Conservation (phyloP, 2,888 invertebrate species). For the Caenorhabditis parvicauda region DNA sequence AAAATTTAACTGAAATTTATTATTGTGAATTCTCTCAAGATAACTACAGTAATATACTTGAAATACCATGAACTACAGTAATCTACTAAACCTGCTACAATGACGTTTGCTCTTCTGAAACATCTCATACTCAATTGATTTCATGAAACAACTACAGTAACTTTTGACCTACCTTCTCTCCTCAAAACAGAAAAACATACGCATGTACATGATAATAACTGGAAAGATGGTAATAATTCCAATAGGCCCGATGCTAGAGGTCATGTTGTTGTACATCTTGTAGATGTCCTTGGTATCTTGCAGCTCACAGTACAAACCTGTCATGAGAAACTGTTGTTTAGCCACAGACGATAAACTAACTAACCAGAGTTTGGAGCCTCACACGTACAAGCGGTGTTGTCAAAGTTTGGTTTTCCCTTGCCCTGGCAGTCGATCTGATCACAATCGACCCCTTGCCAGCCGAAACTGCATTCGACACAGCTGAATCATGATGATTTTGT, state of each 20-base stretch:
- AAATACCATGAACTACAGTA: too few relatives aligned
- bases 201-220: constrained; percentile 29
- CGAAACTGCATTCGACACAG: constrained; percentile 29
- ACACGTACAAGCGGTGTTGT: constrained; percentile 31
- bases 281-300: constrained; percentile 35
- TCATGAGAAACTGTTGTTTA: neutral
- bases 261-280: constrained; percentile 38
- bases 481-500: constrained; percentile 3
- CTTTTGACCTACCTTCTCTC: too few relatives aligned
- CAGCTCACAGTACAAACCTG: constrained; percentile 31
- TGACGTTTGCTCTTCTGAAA: too few relatives aligned
- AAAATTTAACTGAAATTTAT: neutral
- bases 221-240: constrained; percentile 39
- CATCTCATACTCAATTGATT: too few relatives aligned
- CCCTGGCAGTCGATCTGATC: constrained; percentile 37
- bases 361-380: constrained; percentile 23
- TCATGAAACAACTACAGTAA: too few relatives aligned
- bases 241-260: constrained; percentile 30
- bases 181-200: too few relatives aligned
- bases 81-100: too few relatives aligned
- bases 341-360: neutral
- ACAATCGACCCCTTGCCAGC: constrained; percentile 37
- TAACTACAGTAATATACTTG: neutral
- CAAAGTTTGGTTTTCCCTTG: constrained; percentile 32
- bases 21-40: neutral